These are phyloP conservation scores for Eubasilissa regina DNA, from an alignment of 1,140 invertebrate species.

Conservation along the genomic window DNA sequence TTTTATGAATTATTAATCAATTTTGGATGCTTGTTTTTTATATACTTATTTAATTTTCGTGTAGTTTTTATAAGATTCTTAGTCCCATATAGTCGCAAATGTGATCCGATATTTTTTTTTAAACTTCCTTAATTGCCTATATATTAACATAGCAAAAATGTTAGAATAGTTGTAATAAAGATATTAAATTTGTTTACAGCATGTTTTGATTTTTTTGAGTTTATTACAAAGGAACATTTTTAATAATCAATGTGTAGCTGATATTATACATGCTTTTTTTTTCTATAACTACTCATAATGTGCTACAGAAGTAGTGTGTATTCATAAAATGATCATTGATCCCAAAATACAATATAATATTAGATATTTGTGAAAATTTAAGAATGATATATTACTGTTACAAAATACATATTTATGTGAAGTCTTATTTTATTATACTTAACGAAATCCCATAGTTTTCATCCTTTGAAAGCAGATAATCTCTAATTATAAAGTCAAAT, in stretches of 20 bases:
- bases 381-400: too few relatives aligned
- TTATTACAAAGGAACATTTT: slow-evolving; percentile 6
- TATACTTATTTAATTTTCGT: slow-evolving; percentile 21
- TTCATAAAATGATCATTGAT: too few relatives aligned
- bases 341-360: too few relatives aligned
- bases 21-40: slow-evolving; percentile 32
- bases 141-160: slow-evolving; percentile 24
- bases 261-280: slow-evolving; percentile 1
- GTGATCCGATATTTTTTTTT: slow-evolving; percentile 32
- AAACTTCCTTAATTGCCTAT: slow-evolving; percentile 32
- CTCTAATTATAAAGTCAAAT: too few relatives aligned
- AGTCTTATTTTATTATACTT: too few relatives aligned
- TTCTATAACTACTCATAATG: too few relatives aligned
- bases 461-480: too few relatives aligned
- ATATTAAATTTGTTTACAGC: slow-evolving; percentile 21
- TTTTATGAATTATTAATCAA: slow-evolving; percentile 8
- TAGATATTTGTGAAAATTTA: too few relatives aligned
- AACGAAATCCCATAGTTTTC: too few relatives aligned
- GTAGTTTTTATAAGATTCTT: slow-evolving; percentile 36
- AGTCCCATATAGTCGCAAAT: slow-evolving; percentile 42
- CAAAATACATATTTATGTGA: too few relatives aligned
- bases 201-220: slow-evolving; percentile 21
- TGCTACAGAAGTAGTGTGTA: too few relatives aligned
- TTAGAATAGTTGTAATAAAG: slow-evolving; percentile 17
- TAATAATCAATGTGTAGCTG: slow-evolving; percentile 17